Percentiles rank a stretch among this genome's conserved stretches.
These are phyloP conservation scores for Athrips mouffetella DNA, from an alignment of 2,888 invertebrate genomes.

Conservation along the genomic window DNA sequence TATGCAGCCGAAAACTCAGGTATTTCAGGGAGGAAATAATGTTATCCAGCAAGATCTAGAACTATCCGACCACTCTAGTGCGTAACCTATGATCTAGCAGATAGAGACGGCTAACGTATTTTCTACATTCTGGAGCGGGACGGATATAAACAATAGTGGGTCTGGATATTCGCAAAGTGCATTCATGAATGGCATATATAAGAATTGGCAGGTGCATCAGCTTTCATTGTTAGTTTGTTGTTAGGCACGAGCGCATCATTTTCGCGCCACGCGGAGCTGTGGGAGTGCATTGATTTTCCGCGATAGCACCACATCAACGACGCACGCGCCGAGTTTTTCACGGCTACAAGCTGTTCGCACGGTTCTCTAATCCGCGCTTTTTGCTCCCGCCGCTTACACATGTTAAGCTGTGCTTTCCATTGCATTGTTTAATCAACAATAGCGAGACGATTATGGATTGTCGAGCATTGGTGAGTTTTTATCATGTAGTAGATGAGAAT, in stretches of 20 bases:
- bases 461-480: conserved; percentile 61
- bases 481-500: conserved; percentile 26
- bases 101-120: conserved; percentile 24
- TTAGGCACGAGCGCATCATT: conserved; percentile 46
- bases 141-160: conserved; percentile 28
- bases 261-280: conserved; percentile 35
- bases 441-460: conserved; percentile 58
- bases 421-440: conserved; percentile 55
- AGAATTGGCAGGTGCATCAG: conserved; percentile 55
- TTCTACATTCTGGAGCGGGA: conserved; percentile 23
- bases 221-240: conserved; percentile 59
- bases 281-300: conserved; percentile 50
- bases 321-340: conserved; percentile 27
- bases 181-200: conserved; percentile 59
- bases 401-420: conserved; percentile 55
- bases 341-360: conserved; percentile 41
- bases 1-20: no score
- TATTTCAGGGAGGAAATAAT: neutral
- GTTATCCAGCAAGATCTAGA: conserved; percentile 22
- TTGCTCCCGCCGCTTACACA: conserved; percentile 35
- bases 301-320: conserved; percentile 26
- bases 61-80: conserved; percentile 24
- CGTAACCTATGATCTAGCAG: conserved; percentile 16
- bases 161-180: conserved; percentile 38
- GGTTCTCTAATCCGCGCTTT: conserved; percentile 42